phyloP scores from a whole-genome alignment of 2,113 vertebrate genomes.

The Halichoeres trimaculatus region DNA sequence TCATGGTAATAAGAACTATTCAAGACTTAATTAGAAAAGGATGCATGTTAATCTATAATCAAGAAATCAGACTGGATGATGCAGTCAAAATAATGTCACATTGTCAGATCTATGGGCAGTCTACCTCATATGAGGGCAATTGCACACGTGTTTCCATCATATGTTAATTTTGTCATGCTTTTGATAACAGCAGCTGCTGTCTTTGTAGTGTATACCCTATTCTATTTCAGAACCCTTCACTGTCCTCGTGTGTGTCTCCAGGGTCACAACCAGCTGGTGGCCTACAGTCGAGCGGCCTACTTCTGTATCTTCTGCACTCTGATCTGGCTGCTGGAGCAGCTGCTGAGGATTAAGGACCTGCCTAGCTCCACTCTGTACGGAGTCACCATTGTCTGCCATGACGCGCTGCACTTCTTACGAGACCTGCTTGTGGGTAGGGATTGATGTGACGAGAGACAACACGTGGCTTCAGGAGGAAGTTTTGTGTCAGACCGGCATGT shows the following conservation, averaged over 20 bases:
- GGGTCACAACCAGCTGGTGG: constrained; percentile 97
- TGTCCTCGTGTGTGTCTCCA: constrained; percentile 51
- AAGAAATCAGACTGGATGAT: too few species aligned
- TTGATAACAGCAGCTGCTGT: background rate
- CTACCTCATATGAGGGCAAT: too few species aligned
- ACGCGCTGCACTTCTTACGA: constrained; percentile 84
- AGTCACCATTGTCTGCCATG: constrained; percentile 89
- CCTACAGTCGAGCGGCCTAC: constrained; percentile 95
- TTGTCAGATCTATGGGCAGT: too few species aligned
- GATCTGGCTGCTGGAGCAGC: constrained; percentile 93
- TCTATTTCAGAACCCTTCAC: background rate
- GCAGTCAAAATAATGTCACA: too few species aligned
- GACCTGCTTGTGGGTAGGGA: constrained; percentile 91
- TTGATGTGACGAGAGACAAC: background rate
- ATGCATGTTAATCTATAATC: too few species aligned
- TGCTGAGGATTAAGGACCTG: constrained; percentile 86
- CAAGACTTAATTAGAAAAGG: too few species aligned
- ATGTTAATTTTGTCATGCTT: too few species aligned
- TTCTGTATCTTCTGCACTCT: constrained; percentile 96
- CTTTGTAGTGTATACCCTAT: background rate
- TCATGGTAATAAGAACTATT: too few species aligned
- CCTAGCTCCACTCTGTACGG: constrained; percentile 89
- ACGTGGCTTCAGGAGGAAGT: background rate
- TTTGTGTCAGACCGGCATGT: background rate
- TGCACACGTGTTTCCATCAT: too few species aligned